These are phyloP conservation scores for Tetragonula clypearis DNA, from an alignment of 1,140 invertebrate genomes.

Conservation along the genomic window DNA sequence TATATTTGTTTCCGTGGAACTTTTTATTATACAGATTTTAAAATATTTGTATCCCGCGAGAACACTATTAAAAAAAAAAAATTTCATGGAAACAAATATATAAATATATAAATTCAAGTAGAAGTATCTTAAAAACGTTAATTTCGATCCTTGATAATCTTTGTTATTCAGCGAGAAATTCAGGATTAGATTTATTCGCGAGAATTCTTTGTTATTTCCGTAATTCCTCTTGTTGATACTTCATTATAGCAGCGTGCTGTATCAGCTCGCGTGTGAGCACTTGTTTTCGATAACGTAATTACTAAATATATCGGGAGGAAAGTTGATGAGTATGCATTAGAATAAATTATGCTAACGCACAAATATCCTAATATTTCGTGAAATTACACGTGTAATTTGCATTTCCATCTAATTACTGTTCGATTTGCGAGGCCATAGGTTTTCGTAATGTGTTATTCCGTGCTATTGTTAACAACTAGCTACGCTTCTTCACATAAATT, in stretches of 20 bases:
- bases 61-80: too few relatives aligned
- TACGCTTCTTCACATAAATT: neutral
- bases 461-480: neutral
- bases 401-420: conserved; percentile 31
- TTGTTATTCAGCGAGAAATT: neutral
- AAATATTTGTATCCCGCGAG: too few relatives aligned
- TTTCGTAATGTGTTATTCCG: neutral
- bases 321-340: neutral
- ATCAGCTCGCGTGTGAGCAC: neutral
- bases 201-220: neutral
- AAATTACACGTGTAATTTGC: conserved; percentile 7
- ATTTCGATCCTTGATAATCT: neutral
- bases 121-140: neutral
- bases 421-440: conserved; percentile 3
- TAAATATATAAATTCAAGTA: too few relatives aligned
- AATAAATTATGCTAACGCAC: conserved; percentile 16
- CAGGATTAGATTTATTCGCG: neutral
- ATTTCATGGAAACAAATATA: too few relatives aligned
- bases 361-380: conserved; percentile 28
- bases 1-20: too few relatives aligned
- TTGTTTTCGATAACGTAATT: neutral
- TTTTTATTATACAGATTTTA: too few relatives aligned
- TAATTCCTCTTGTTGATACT: neutral
- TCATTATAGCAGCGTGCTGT: neutral
- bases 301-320: neutral